Conservation (phyloP, 2,888 invertebrate species). For the Dryomyza anilis region DNA sequence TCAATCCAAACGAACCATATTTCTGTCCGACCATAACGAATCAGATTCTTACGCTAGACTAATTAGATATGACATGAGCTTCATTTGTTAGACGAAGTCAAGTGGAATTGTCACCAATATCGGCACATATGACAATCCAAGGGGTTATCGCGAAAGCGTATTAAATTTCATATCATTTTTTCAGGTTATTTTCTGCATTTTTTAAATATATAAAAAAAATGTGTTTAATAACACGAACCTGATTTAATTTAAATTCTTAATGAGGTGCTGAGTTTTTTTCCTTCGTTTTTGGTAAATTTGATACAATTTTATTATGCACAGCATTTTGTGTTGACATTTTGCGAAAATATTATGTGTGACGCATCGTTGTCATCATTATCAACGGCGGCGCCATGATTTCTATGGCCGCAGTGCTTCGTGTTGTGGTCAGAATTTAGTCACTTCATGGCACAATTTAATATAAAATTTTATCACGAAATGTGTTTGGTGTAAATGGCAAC, state of each 20-base stretch:
- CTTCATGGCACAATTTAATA: too few species aligned
- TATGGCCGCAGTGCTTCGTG: conserved; percentile 17
- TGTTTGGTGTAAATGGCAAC: too few species aligned
- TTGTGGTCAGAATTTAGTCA: conserved; percentile 23
- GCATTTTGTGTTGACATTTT: not conserved
- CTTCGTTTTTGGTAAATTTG: not conserved
- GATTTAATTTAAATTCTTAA: not conserved
- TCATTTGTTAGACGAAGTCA: conserved; percentile 20
- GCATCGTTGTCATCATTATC: conserved; percentile 6
- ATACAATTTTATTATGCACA: not conserved
- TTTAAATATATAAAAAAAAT: too few species aligned
- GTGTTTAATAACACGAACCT: too few species aligned
- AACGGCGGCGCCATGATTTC: too few species aligned
- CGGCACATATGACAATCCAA: too few species aligned
- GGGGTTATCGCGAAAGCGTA: not conserved
- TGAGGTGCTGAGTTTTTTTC: not conserved
- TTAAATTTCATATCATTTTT: not conserved
- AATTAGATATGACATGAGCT: conserved; percentile 23
- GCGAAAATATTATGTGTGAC: conserved; percentile 7
- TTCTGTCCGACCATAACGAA: not conserved
- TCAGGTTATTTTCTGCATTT: not conserved
- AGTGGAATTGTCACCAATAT: conserved; percentile 23
- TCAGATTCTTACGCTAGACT: conserved; percentile 12
- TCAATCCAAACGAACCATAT: not conserved
- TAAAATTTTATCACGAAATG: too few species aligned